phyloP scores from a whole-genome alignment of 2,888 invertebrate species.

The Eupithecia pulchellata region DNA sequence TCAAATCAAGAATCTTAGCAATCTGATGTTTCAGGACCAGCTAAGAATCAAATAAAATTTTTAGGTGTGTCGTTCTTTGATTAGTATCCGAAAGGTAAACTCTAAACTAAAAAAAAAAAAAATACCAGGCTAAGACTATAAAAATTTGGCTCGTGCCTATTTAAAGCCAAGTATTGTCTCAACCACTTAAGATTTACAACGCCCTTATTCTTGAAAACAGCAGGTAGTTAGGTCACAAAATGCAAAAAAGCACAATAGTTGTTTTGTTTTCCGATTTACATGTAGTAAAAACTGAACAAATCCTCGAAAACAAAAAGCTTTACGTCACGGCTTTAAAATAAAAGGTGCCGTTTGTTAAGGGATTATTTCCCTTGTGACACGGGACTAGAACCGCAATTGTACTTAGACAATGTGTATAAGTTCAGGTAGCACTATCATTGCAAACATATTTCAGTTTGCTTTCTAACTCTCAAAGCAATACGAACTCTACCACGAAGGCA shows the following conservation, averaged over 20 bases:
- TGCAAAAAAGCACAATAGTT: conserved; percentile 53
- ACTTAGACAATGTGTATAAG: conserved; percentile 67
- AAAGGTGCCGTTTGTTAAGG: conserved; percentile 73
- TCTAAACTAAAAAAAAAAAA: background rate
- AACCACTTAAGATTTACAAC: conserved; percentile 56
- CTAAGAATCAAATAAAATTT: background rate
- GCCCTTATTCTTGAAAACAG: conserved; percentile 49
- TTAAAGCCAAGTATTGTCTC: conserved; percentile 47
- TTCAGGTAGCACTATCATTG: conserved; percentile 76
- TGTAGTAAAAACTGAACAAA: conserved; percentile 54
- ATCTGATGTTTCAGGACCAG: background rate
- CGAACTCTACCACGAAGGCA: conserved; percentile 35
- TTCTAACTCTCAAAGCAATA: conserved; percentile 39
- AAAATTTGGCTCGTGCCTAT: conserved; percentile 54
- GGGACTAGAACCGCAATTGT: conserved; percentile 69
- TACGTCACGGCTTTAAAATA: conserved; percentile 77
- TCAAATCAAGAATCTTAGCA: background rate
- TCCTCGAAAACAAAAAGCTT: conserved; percentile 63
- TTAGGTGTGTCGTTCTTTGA: background rate
- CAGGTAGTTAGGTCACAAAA: conserved; percentile 51
- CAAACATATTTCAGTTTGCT: conserved; percentile 48
- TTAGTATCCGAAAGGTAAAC: background rate
- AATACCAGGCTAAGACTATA: conserved; percentile 20
- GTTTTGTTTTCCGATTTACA: conserved; percentile 55
- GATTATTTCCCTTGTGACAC: conserved; percentile 71